Percentiles rank a stretch among this genome's conserved stretches.
These are phyloP conservation scores for Marasmarcha lunaedactyla DNA, from an alignment of 2,888 invertebrate species.

Conservation along the genomic window DNA sequence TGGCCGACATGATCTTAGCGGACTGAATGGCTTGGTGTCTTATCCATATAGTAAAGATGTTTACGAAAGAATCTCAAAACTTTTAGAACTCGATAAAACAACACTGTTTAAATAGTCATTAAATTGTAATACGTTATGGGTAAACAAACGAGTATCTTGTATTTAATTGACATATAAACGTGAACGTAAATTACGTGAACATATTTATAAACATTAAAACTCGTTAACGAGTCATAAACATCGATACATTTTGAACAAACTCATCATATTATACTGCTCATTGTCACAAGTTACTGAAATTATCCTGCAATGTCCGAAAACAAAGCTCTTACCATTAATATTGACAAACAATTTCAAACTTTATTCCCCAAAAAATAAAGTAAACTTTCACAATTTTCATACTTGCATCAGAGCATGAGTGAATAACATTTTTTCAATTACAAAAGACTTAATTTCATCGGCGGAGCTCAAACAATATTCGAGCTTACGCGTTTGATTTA, in stretches of 20 bases:
- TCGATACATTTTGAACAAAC: slow-evolving; percentile 30
- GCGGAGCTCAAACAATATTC: slow-evolving; percentile 19
- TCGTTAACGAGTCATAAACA: neutral
- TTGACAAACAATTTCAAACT: slow-evolving; percentile 23
- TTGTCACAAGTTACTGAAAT: slow-evolving; percentile 60
- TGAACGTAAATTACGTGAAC: too few species aligned
- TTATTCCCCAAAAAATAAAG: slow-evolving; percentile 24
- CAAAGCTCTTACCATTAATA: slow-evolving; percentile 41
- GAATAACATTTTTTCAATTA: slow-evolving; percentile 60
- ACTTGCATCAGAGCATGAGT: slow-evolving; percentile 52
- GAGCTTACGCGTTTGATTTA: slow-evolving; percentile 11
- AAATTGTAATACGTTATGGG: too few species aligned
- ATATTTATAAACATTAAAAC: too few species aligned
- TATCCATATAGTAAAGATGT: too few species aligned
- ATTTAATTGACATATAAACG: too few species aligned
- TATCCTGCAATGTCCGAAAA: slow-evolving; percentile 57
- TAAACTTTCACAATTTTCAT: slow-evolving; percentile 25
- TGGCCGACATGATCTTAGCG: too few species aligned
- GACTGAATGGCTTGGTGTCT: too few species aligned
- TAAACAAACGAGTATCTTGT: too few species aligned
- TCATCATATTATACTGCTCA: slow-evolving; percentile 43
- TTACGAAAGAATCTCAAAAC: too few species aligned
- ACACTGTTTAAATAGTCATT: too few species aligned
- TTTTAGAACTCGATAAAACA: too few species aligned
- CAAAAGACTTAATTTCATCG: slow-evolving; percentile 51